Base-by-base conservation (phyloP, 2,113 vertebrate genomes). In the Brienomyrus longianalis region DNA sequence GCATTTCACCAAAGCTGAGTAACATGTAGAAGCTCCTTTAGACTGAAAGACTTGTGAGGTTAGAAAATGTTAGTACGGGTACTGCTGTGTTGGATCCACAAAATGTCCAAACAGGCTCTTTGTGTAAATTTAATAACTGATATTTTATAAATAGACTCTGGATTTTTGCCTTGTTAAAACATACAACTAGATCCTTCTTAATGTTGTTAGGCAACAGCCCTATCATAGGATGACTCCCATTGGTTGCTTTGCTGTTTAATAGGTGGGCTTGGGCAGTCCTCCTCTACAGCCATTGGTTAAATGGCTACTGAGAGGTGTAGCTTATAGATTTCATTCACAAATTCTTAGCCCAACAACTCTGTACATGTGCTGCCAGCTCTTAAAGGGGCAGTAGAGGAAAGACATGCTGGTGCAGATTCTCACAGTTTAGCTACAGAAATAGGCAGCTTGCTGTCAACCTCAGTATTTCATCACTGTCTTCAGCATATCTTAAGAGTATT, bases 301-400 rank as follows among this genome's bases (percentile, higher is more conserved):
- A 7, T 62, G 89, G 23, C 2, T 23, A 0, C 1, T 3, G 27
- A 80, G 48, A 89, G 95, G 94, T 89, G 94, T 52, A 88, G 70
- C 10, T 91, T 0, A 15, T 23, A 5, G 86, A 45, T 91, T 95
- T 94, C 95, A 96, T 96, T 96, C 95, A 96, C 92, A 96, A 96
- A 95, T 94, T 92, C 93, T 3, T 59, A 66, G 85, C 90, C 21
- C 88, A 91, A 89, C 89, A 0, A 88, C 90, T 85, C 84, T 48
- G 83, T 85, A 70, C 89, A 87, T 91, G 91, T 92, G 91, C 86
- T 89, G 35, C 74, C 80, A 59, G 35, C 10, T 88, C 51, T 84
- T 89, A 89, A 85, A 89, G 89, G 19, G 50, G 10, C 23, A 17
- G 74, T 11, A 43, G 17, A 56, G 74, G 77, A 47, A 54, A 84